Conservation (phyloP, 2,888 invertebrate species). For the Drosophila ustulata region DNA sequence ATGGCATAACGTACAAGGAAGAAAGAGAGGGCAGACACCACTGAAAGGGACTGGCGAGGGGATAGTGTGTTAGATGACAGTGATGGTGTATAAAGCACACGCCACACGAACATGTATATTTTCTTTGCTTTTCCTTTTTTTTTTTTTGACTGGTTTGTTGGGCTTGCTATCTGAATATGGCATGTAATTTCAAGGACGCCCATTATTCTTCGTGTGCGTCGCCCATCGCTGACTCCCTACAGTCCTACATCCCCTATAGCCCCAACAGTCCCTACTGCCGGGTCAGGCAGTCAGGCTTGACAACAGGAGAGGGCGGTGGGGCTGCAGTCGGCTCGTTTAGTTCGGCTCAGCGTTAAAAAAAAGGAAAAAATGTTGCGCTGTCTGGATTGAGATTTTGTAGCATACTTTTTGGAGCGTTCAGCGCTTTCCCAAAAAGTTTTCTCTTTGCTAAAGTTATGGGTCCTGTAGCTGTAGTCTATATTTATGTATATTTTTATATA, state of each 20-base stretch:
- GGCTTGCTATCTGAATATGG: conserved; percentile 59
- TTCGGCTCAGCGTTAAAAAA: conserved; percentile 62
- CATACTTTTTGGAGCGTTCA: conserved; percentile 43
- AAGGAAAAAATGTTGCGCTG: conserved; percentile 39
- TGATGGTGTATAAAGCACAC: conserved; percentile 20
- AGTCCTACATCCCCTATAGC: conserved; percentile 3
- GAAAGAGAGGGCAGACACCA: background rate
- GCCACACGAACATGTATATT: conserved; percentile 17
- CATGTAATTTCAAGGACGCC: conserved; percentile 72
- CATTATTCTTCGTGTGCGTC: conserved; percentile 71
- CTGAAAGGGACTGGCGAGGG: background rate
- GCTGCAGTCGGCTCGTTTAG: conserved; percentile 24
- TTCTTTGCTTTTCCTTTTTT: conserved; percentile 23
- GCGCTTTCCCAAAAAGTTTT: conserved; percentile 40
- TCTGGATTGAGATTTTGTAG: conserved; percentile 57
- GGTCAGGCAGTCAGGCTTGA: background rate
- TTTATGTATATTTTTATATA: conserved; percentile 9
- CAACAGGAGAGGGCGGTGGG: background rate
- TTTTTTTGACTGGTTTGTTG: conserved; percentile 12
- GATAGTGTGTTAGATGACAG: conserved; percentile 11
- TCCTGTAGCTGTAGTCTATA: conserved; percentile 17
- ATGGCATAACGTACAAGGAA: conserved; percentile 14
- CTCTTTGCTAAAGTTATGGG: conserved; percentile 48
- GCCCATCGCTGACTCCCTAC: conserved; percentile 17
- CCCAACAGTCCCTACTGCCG: background rate